phyloP scores from a whole-genome alignment of 2,797 vertebrate genomes.

The Xenentodon cancila region DNA sequence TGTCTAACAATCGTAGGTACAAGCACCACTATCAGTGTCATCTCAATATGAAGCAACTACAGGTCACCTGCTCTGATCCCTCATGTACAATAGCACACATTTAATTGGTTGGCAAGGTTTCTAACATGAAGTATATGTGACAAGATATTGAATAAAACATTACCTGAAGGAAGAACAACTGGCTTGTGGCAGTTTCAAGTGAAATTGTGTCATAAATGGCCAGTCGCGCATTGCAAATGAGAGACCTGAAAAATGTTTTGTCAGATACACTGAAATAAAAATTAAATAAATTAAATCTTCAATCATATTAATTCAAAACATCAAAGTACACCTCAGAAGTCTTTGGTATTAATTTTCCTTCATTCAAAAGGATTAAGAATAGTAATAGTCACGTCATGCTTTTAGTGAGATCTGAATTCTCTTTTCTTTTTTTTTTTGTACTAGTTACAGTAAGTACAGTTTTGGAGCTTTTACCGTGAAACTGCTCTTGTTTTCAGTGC shows the following conservation, averaged over 20 bases:
- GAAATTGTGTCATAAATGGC: conserved; percentile 63
- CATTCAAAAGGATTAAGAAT: background rate
- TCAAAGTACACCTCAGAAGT: background rate
- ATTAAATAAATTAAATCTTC: background rate
- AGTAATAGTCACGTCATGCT: background rate
- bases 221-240: conserved; percentile 70
- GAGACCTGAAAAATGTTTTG: conserved; percentile 42
- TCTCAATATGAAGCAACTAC: conserved; percentile 54
- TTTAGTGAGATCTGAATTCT: background rate
- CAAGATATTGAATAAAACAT: conserved; percentile 78
- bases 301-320: conserved; percentile 12
- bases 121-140: conserved; percentile 64
- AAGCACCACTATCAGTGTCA: conserved; percentile 53
- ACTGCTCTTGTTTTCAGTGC: too few relatives aligned
- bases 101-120: conserved; percentile 76
- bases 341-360: background rate
- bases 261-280: conserved; percentile 26
- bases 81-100: conserved; percentile 72
- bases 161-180: conserved; percentile 58
- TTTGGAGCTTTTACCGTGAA: too few relatives aligned
- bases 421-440: too few relatives aligned
- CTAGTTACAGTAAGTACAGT: too few relatives aligned
- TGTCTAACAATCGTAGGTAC: conserved; percentile 44
- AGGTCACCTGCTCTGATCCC: conserved; percentile 65
- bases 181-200: conserved; percentile 56